Base-by-base conservation (phyloP, 2,888 invertebrate genomes). In the Deilephila elpenor region DNA sequence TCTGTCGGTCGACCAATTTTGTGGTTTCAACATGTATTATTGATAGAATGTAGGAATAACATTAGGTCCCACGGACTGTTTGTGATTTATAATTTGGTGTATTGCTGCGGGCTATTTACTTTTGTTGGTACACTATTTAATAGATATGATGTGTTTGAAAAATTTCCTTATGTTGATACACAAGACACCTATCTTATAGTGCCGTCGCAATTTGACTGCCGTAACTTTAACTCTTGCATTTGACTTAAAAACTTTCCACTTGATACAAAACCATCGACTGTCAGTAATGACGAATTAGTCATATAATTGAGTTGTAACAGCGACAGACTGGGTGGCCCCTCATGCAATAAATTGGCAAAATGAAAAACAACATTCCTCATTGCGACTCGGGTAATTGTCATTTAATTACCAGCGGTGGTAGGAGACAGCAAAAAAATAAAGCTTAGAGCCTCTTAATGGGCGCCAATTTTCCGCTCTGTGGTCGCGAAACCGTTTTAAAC, bases 311-410 rank as follows among this genome's bases (percentile, higher is more conserved):
- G 67, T 67, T 51, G 67, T 6, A 51, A 29, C 51, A 11, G 20
- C 67, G 44, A 56, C 19, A 29, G 70, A 34, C 70, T 34, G 7
- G 11, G 37, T 51, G 51, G 51, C n/a, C 44, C 67, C 17, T 25
- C 67, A 67, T 67, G 67, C 81, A 80, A 82, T 83, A 83, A 85
- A 84, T 83, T 78, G 78, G 76, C 74, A 75, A 78, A 81, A 78
- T 51, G 76, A 78, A 78, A 78, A 82, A 81, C 82, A 83, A 78
- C 78, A 78, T 84, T 81, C 78, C 83, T 81, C 81, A 82, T 82
- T 77, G 82, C 82, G 87, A 88, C 86, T 87, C 84, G 80, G 86
- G 90, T 92, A 91, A 92, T 93, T 92, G 90, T 91, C 91, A 89
- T 92, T 92, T 92, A 92, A 92, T 93, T 92, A 91, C 92, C 88